Percentiles rank a stretch among this genome's conserved stretches.
These are phyloP conservation scores for Micromys minutus DNA, from an alignment of 2,113 vertebrate genomes.

Conservation along the genomic window DNA sequence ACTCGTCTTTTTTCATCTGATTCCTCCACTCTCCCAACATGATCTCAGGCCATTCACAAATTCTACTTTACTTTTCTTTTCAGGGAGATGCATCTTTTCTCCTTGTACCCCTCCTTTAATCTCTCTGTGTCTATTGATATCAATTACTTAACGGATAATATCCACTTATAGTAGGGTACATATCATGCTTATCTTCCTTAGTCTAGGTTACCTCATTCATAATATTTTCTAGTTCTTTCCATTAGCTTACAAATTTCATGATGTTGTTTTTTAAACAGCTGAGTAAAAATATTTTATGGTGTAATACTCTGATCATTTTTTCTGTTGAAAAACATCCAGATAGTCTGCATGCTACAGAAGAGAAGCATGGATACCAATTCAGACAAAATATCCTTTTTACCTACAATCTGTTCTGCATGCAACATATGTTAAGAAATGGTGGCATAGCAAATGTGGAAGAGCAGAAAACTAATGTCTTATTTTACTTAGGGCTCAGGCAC, in stretches of 20 bases:
- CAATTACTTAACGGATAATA: not conserved
- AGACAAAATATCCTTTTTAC: not conserved
- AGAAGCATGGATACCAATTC: not conserved
- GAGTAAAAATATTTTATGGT: not conserved
- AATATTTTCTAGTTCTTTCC: not conserved
- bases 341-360: not conserved
- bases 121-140: not conserved
- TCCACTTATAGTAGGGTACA: not conserved
- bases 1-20: accelerated
- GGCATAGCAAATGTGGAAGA: not conserved
- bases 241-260: not conserved
- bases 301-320: not conserved
- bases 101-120: not conserved
- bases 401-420: not conserved
- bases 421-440: not conserved
- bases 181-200: not conserved
- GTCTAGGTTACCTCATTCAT: not conserved
- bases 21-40: accelerated
- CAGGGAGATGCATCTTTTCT: not conserved
- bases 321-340: not conserved
- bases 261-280: not conserved
- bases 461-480: not conserved
- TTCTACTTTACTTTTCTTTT: not conserved
- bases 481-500: not conserved
- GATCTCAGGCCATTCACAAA: not conserved